phyloP scores from a whole-genome alignment of 2,888 invertebrate species.

The Caenorhabditis sp. region DNA sequence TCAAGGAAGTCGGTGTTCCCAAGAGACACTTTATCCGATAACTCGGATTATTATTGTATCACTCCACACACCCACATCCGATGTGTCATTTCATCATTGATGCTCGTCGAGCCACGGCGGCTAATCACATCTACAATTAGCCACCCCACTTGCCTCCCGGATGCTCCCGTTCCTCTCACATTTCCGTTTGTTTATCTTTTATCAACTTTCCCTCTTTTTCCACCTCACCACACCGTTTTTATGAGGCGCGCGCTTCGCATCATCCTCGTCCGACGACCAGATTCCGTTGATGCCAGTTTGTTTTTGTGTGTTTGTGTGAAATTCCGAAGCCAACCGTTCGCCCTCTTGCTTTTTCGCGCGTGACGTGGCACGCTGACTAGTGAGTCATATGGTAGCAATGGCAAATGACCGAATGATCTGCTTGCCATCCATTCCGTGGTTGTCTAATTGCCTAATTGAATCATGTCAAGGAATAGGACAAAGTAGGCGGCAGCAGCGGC shows the following conservation, averaged over 20 bases:
- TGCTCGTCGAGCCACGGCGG: slow-evolving; percentile 6
- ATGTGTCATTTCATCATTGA: slow-evolving; percentile 2
- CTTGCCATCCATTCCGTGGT: slow-evolving; percentile 28
- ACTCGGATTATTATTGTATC: too few relatives aligned
- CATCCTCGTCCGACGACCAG: slow-evolving; percentile 2
- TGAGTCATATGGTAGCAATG: slow-evolving; percentile 14
- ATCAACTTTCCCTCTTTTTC: slow-evolving; percentile 36
- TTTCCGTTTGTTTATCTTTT: slow-evolving; percentile 40
- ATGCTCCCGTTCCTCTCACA: background rate
- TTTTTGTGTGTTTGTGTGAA: background rate
- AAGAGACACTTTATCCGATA: too few relatives aligned
- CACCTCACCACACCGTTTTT: slow-evolving; percentile 24
- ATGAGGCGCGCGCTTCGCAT: slow-evolving; percentile 15
- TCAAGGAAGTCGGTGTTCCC: too few relatives aligned
- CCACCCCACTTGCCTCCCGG: background rate
- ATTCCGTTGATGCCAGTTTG: slow-evolving; percentile 11
- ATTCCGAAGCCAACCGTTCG: slow-evolving; percentile 4
- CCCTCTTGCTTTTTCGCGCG: background rate
- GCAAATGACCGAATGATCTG: slow-evolving; percentile 2
- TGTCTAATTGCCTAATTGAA: slow-evolving; percentile 48
- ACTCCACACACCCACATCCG: background rate
- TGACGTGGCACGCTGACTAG: slow-evolving; percentile 13
- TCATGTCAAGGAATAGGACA: slow-evolving; percentile 42
- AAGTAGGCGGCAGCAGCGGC: background rate
- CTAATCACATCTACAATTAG: slow-evolving; percentile 10